Evolutionary conservation across 2,888 invertebrate genomes (phyloP).

Genomic region (Eurois occulta): DNA sequence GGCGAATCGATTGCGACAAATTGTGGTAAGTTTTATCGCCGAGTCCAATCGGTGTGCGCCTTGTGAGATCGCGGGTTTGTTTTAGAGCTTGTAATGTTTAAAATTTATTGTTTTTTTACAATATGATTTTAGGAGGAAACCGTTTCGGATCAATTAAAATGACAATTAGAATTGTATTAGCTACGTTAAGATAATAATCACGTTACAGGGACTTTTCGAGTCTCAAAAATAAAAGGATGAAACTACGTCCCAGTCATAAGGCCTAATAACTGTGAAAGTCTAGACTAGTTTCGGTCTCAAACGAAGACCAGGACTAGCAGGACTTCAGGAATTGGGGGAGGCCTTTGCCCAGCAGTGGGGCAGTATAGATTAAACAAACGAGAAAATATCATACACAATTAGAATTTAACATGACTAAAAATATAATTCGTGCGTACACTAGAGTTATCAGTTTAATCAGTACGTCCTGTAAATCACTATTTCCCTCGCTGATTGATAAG

Average conservation of each 20-base stretch:
- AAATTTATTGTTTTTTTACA: not conserved
- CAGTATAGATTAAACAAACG: not conserved
- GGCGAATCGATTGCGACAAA: conserved; percentile 80
- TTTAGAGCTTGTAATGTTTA: conserved; percentile 13
- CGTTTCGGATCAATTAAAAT: not conserved
- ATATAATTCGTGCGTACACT: not conserved
- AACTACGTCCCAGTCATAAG: not conserved
- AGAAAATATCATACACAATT: not conserved
- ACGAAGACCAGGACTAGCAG: too few relatives aligned
- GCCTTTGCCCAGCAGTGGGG: too few relatives aligned
- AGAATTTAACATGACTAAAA: not conserved
- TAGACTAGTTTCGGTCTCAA: too few relatives aligned
- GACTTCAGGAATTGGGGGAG: too few relatives aligned
- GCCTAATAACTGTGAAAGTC: not conserved
- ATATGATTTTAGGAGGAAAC: not conserved
- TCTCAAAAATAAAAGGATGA: not conserved
- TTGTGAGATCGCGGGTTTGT: conserved; percentile 59
- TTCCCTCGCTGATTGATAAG: not conserved
- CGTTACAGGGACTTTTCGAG: not conserved
- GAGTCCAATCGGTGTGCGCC: conserved; percentile 74
- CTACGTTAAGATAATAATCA: too few relatives aligned
- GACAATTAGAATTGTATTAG: not conserved
- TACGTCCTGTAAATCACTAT: not conserved
- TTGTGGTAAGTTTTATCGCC: conserved; percentile 77
- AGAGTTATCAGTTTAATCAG: not conserved